A percentile compares a stretch with the other conserved stretches of the same genome.
Conservation (phyloP, 1,140 invertebrate genomes). For the Archegozetes longisetosus region DNA sequence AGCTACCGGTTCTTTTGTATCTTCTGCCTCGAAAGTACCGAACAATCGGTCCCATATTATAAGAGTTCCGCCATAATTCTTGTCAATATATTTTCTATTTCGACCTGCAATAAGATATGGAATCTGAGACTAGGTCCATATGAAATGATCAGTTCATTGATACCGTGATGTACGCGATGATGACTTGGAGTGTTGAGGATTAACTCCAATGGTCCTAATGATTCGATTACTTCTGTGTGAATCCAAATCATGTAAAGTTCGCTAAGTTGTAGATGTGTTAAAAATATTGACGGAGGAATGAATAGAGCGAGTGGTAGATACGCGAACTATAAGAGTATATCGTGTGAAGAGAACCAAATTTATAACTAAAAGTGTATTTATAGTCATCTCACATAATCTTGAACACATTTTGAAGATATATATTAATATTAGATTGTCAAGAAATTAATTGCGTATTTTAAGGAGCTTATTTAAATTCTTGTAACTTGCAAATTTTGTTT, state of each 20-base stretch:
- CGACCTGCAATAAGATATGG: slow-evolving; percentile 23
- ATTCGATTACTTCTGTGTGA: slow-evolving; percentile 60
- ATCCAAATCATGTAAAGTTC: slow-evolving; percentile 82
- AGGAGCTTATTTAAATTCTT: no score
- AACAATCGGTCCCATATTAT: slow-evolving; percentile 43
- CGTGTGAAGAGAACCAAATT: neutral
- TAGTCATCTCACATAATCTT: neutral
- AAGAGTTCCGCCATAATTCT: slow-evolving; percentile 43
- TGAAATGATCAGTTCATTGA: neutral
- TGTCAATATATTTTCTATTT: slow-evolving; percentile 45
- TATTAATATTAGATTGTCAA: no score
- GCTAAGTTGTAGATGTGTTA: slow-evolving; percentile 69
- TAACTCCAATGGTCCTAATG: slow-evolving; percentile 63
- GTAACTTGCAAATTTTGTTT: no score
- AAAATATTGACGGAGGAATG: slow-evolving; percentile 61
- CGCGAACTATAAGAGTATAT: slow-evolving; percentile 49
- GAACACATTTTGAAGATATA: neutral
- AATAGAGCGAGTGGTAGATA: slow-evolving; percentile 65
- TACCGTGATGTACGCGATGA: slow-evolving; percentile 77
- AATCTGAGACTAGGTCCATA: no score
- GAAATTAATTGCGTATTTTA: no score
- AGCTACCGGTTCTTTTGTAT: slow-evolving; percentile 44
- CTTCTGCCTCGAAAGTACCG: slow-evolving; percentile 34
- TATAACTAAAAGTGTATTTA: neutral
- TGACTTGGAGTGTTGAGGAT: slow-evolving; percentile 74